Evolutionary conservation across 2,888 invertebrate species (phyloP).

Genomic region (Cyclophora punctaria): DNA sequence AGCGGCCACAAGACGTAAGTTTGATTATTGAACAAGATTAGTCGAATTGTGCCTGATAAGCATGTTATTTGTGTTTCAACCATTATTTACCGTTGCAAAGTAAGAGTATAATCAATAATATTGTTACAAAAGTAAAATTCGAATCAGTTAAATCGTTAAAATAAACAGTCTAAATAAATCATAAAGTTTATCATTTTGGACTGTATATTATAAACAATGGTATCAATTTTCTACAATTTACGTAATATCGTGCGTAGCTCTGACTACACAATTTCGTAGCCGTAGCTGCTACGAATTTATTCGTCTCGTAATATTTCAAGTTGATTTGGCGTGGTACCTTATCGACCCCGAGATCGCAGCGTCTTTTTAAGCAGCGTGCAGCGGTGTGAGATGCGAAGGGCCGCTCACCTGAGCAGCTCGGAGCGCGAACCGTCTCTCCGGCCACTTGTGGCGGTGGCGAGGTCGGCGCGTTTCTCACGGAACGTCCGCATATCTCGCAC

Average conservation of each 20-base stretch:
- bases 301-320: conserved; percentile 14
- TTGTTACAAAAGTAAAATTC: no score
- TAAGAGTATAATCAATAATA: no score
- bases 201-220: no score
- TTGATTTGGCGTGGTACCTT: conserved; percentile 34
- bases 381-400: conserved; percentile 50
- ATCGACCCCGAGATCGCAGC: conserved; percentile 63
- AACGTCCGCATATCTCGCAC: conserved; percentile 70
- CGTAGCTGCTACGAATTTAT: conserved; percentile 7
- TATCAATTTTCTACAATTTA: not conserved
- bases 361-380: conserved; percentile 48
- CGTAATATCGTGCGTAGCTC: conserved; percentile 19
- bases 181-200: no score
- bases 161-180: not conserved
- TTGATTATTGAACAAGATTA: no score
- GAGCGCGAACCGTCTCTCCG: conserved; percentile 55
- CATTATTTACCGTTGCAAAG: no score
- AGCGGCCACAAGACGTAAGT: no score
- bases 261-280: conserved; percentile 26
- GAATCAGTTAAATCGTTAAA: conserved; percentile 2
- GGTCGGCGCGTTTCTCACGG: conserved; percentile 54
- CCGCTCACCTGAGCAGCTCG: conserved; percentile 68
- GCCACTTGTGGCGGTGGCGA: conserved; percentile 67
- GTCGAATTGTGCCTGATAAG: no score
- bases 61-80: no score